Evolutionary conservation across 2,797 vertebrate genomes (phyloP).

Genomic region (Mormyrus hasselquistii): DNA sequence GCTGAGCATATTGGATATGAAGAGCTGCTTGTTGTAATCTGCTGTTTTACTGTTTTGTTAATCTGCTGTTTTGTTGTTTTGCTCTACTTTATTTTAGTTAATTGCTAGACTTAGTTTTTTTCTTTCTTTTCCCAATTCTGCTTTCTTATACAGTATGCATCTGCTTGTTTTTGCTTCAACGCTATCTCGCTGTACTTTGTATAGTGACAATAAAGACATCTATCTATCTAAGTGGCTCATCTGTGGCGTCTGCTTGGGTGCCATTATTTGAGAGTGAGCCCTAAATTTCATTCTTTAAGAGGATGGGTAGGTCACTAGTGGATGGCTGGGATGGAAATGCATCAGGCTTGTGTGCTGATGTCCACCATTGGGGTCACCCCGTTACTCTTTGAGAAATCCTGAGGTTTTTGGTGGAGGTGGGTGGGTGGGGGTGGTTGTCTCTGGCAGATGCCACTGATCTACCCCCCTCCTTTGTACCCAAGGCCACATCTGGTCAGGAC

Average conservation of each 20-base stretch:
- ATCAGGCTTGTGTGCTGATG: neutral
- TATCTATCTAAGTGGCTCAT: neutral
- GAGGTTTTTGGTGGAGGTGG: conserved; percentile 5
- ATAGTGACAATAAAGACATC: too few species aligned
- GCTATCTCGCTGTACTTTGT: too few species aligned
- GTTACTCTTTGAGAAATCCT: neutral
- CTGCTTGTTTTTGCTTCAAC: too few species aligned
- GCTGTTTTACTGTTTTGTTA: neutral
- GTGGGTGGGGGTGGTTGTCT: conserved; percentile 17
- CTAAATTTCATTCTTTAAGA: neutral
- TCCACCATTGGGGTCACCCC: neutral
- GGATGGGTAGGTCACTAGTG: neutral
- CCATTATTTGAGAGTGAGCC: neutral
- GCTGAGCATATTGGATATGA: neutral
- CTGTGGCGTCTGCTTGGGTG: neutral
- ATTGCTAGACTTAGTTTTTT: too few species aligned
- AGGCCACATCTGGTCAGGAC: conserved; percentile 58
- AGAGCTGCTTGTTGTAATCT: neutral
- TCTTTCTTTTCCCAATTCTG: too few species aligned
- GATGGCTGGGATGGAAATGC: neutral
- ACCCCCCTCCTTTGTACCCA: neutral
- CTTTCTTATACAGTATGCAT: too few species aligned
- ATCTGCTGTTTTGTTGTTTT: too few species aligned
- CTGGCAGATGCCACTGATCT: conserved; percentile 25
- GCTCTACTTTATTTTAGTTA: too few species aligned